Conservation (phyloP, 2,113 vertebrate species). For the Epinephelus fuscoguttatus region DNA sequence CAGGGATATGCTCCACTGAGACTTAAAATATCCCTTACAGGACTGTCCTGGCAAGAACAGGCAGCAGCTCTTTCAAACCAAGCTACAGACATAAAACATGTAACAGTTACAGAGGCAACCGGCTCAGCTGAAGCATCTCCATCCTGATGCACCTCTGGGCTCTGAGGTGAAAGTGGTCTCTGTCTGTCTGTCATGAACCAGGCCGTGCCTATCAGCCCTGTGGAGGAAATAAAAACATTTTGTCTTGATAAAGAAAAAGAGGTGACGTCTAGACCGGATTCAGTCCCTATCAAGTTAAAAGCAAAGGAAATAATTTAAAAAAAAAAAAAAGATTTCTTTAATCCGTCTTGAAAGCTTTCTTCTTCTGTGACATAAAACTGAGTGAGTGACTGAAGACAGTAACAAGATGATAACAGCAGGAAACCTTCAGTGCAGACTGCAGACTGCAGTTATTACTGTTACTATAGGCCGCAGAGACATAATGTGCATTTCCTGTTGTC, state of each 20-base stretch:
- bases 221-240: slow-evolving; percentile 39
- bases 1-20: no score
- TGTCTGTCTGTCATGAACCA: not conserved
- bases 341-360: slow-evolving; percentile 50
- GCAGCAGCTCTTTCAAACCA: no score
- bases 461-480: slow-evolving; percentile 17
- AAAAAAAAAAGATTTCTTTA: slow-evolving; percentile 23
- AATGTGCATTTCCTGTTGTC: slow-evolving; percentile 60
- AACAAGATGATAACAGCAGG: slow-evolving; percentile 30
- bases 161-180: not conserved
- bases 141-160: no score
- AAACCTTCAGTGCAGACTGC: not conserved
- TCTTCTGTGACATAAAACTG: slow-evolving; percentile 38
- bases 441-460: not conserved
- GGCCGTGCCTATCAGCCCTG: not conserved
- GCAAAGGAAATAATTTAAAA: slow-evolving; percentile 16
- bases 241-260: slow-evolving; percentile 35
- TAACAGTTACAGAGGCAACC: no score
- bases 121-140: no score
- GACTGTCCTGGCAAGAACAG: no score
- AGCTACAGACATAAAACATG: no score
- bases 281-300: slow-evolving; percentile 75
- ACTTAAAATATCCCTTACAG: no score
- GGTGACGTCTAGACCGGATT: slow-evolving; percentile 78
- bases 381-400: slow-evolving; percentile 34